These are phyloP conservation scores for Catocala fraxini DNA, from an alignment of 2,888 invertebrate genomes.

Conservation along the genomic window DNA sequence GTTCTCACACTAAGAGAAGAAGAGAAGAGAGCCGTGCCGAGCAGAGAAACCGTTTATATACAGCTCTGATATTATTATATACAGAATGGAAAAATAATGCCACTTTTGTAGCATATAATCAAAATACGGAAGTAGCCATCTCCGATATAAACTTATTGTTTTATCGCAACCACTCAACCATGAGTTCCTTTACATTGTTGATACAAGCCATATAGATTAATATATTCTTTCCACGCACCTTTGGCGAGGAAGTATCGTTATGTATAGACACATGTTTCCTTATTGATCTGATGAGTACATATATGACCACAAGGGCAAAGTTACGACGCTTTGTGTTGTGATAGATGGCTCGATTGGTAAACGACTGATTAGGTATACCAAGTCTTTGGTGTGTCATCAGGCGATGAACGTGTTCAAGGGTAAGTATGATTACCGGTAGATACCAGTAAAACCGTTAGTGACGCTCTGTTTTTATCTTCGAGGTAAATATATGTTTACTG, in stretches of 20 bases:
- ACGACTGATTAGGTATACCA: no score
- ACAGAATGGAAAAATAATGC: no score
- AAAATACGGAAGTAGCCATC: no score
- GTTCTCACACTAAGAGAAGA: no score
- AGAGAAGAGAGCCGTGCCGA: no score
- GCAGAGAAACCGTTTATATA: no score
- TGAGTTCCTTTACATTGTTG: conserved; percentile 1
- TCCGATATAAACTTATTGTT: not conserved
- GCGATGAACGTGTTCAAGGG: not conserved
- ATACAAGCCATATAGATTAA: conserved; percentile 10
- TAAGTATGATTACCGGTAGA: no score
- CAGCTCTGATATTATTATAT: no score
- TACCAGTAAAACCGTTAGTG: no score
- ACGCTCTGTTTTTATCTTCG: no score
- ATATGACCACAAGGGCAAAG: conserved; percentile 6
- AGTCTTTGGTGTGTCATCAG: not conserved
- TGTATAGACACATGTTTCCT: conserved; percentile 12
- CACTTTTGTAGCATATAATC: no score
- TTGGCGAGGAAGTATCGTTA: conserved; percentile 16
- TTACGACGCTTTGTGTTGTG: conserved; percentile 1
- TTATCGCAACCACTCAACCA: not conserved
- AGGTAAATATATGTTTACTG: no score
- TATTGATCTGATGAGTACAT: conserved; percentile 12
- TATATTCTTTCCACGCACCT: conserved; percentile 18
- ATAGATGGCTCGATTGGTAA: not conserved